A percentile compares a stretch with the other conserved stretches of the same genome.
These are phyloP conservation scores for Falco columbarius DNA, from an alignment of 2,797 vertebrate species.

Conservation along the genomic window DNA sequence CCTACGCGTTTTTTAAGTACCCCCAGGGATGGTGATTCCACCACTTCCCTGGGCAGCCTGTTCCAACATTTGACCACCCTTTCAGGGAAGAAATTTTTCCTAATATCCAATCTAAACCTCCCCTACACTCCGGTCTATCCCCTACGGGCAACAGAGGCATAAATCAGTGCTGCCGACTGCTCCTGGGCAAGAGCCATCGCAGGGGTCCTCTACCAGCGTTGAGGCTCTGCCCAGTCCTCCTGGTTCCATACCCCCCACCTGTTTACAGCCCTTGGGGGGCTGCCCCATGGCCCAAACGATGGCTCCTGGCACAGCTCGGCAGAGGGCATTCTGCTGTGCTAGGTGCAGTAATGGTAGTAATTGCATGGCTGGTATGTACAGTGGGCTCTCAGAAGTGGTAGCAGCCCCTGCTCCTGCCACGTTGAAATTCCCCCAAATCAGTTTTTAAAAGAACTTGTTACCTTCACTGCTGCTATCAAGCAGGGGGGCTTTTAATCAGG, in stretches of 20 bases:
- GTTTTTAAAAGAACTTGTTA: neutral
- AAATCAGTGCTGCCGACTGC: neutral
- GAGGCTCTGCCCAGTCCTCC: neutral
- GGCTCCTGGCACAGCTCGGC: neutral
- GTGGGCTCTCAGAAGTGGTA: fast-evolving
- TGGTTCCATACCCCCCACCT: fast-evolving
- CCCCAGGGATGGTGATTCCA: too few species aligned
- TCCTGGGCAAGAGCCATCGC: fast-evolving
- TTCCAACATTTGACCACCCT: too few species aligned
- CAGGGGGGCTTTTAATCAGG: neutral
- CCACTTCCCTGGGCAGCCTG: too few species aligned
- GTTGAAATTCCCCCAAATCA: neutral
- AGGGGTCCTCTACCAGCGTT: fast-evolving
- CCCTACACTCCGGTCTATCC: fast-evolving
- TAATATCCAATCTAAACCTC: too few species aligned
- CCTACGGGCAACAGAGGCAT: fast-evolving
- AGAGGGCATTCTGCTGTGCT: neutral
- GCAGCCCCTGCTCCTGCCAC: fast-evolving
- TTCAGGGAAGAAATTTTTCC: too few species aligned
- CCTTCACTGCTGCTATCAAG: neutral
- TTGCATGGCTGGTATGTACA: fast-evolving
- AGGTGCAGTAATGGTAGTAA: neutral
- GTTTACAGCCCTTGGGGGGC: neutral
- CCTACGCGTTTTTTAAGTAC: too few species aligned
- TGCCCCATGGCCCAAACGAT: neutral